Conservation (phyloP, 2,797 vertebrate species). For the Clarias laeviceps region DNA sequence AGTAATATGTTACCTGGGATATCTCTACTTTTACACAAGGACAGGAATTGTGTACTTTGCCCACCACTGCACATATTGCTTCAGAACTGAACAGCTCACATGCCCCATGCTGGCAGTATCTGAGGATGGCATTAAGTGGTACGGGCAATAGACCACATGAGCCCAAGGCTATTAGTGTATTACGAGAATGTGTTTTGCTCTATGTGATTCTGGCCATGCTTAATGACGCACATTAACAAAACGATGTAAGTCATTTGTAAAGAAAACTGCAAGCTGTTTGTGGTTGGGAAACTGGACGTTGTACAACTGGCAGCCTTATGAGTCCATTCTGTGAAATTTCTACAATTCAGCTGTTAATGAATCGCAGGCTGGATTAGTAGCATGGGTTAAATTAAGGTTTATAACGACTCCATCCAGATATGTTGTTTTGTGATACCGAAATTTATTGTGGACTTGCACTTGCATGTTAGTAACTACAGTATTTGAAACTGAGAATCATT, state of each 20-base stretch:
- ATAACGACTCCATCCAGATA: background rate
- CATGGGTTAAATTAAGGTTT: background rate
- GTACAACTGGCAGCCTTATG: background rate
- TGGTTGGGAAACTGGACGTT: background rate
- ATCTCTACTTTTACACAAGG: too few species aligned
- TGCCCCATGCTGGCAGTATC: background rate
- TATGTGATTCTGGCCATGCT: background rate
- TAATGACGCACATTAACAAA: constrained; percentile 10
- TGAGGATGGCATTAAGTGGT: background rate
- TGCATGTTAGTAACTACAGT: background rate
- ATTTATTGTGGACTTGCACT: background rate
- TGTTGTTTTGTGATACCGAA: background rate
- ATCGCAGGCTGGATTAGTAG: background rate
- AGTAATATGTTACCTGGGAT: too few species aligned
- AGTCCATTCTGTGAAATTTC: background rate
- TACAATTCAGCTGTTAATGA: background rate
- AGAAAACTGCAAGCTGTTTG: constrained; percentile 19
- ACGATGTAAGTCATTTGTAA: constrained; percentile 10
- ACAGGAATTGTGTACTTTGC: too few species aligned
- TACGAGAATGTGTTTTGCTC: background rate
- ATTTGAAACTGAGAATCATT: background rate
- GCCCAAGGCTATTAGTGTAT: background rate
- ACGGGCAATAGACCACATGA: background rate
- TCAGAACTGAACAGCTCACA: background rate
- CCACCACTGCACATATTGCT: background rate